Evolutionary conservation across 2,113 vertebrate species (phyloP).

Genomic region (Sylvilagus bachmani): DNA sequence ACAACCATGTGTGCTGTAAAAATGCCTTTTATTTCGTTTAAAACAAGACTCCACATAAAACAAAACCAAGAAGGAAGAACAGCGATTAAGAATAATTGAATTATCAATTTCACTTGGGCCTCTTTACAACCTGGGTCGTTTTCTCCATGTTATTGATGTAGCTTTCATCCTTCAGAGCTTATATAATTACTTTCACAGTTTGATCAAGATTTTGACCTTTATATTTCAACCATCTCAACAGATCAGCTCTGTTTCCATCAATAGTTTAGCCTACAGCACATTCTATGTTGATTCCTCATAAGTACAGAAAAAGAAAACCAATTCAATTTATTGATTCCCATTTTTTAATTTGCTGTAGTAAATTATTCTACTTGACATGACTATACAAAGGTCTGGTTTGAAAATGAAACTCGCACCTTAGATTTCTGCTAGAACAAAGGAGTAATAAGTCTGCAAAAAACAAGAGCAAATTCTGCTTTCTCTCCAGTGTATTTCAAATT

Average conservation of each 20-base stretch:
- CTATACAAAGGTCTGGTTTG: background rate
- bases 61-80: background rate
- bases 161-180: background rate
- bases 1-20: background rate
- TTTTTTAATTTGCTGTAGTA: background rate
- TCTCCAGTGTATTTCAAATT: background rate
- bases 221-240: background rate
- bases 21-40: background rate
- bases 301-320: background rate
- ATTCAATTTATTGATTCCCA: background rate
- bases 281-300: background rate
- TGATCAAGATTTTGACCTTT: background rate
- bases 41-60: background rate
- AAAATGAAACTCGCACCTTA: constrained; percentile 21
- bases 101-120: background rate
- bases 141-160: background rate
- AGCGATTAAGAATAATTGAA: background rate
- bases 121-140: background rate
- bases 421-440: background rate
- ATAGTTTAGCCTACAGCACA: background rate
- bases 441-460: background rate
- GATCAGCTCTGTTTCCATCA: background rate
- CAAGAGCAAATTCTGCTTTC: background rate
- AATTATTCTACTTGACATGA: background rate
- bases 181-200: background rate